Base-by-base conservation (phyloP, 2,113 vertebrate genomes). In the Atrichornis clamosus region DNA sequence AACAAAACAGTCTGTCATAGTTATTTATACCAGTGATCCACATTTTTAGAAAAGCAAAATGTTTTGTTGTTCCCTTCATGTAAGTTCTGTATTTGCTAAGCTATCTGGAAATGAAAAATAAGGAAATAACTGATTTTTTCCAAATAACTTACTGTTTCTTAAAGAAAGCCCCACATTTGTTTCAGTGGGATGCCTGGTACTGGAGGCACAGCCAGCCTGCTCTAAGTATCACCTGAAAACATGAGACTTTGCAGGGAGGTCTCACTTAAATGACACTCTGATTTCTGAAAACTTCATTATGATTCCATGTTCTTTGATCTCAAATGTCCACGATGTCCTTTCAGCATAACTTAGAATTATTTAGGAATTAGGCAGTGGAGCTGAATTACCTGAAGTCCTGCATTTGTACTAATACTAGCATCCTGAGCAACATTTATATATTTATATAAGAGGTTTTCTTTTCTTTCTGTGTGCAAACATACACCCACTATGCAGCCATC, bases 1-100 rank as follows among this genome's bases (percentile, higher is more conserved):
- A 50, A 8, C 23, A 80, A 56, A 32, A 5, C 2, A 4, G 23
- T 2, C 23, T 62, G 14, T 1, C 1, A 0, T 21, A n/a, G 6
- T 33, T 68, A 42, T 4, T 60, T 77, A 53, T 58, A 77, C 8
- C 18, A 47, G 26, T 41, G 21, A 42, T 49, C 7, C 37, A 60
- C 17, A 59, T 6, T 42, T 87, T 46, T 55, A 75, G 32, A 26
- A 68, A 72, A 89, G 3, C 7, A 13, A 52, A 49, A 2, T 49
- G 17, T 22, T 87, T 42, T 44, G 9, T 35, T 46, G 2, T 33
- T 76, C 16, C 64, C 7, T 47, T 41, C 27, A 3, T 24, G 9
- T 37, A 55, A 64, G 59, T 89, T 81, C 27, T 69, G 13, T 6
- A 7, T 76, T 75, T 55, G 16, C 13, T 56, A 39, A 82, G 15